A percentile compares a stretch with the other conserved stretches of the same genome.
Conservation (phyloP, 2,888 invertebrate species). For the Metallyticus violacea region DNA sequence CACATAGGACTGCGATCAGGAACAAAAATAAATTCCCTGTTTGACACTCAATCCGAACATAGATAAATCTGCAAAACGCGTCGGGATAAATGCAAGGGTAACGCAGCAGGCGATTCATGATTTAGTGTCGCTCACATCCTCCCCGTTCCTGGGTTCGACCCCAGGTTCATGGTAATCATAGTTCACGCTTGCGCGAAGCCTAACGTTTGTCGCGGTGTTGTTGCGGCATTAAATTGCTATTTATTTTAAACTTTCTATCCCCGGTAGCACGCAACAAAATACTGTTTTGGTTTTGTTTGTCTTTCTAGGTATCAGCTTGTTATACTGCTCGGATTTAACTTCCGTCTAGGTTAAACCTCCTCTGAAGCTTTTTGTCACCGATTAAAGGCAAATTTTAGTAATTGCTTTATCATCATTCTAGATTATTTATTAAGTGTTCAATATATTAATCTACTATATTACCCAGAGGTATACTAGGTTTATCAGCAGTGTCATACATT, state of each 20-base stretch:
- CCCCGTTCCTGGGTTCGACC: slow-evolving; percentile 1
- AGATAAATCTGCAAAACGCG: not conserved
- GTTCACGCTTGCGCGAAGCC: not conserved
- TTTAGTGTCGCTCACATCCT: not conserved
- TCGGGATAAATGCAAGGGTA: not conserved
- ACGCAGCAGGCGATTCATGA: not conserved
- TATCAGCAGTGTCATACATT: no score
- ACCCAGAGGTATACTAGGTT: no score
- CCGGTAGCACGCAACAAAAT: not conserved
- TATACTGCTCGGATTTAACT: not conserved
- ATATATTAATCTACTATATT: no score
- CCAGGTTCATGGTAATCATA: not conserved
- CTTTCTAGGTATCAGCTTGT: not conserved
- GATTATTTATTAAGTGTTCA: not conserved
- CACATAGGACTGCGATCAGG: not conserved
- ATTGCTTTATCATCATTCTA: not conserved
- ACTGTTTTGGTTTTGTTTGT: not conserved
- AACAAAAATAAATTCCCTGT: not conserved
- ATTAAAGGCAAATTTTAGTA: not conserved
- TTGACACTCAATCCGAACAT: slow-evolving; percentile 8
- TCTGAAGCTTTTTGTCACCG: not conserved
- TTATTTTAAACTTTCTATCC: not conserved
- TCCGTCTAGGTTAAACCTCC: not conserved
- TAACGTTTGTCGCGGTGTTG: not conserved
- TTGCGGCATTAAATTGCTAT: not conserved